Evolutionary conservation across 2,888 invertebrate genomes (phyloP).

Genomic region (Hydrotaea diabolus): DNA sequence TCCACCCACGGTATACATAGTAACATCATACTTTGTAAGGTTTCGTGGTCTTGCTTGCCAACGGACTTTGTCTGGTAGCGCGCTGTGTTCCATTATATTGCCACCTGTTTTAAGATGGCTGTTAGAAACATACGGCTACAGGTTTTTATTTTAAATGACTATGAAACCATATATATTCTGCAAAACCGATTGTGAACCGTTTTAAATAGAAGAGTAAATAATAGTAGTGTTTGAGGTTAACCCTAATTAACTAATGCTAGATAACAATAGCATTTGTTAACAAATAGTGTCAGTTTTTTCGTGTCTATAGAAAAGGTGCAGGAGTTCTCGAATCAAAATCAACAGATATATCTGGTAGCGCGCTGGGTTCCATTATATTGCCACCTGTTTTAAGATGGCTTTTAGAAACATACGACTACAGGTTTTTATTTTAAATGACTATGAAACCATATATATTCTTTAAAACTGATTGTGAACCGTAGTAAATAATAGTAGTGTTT

Average conservation of each 20-base stretch:
- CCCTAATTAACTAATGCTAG: too few relatives aligned
- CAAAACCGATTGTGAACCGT: too few relatives aligned
- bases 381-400: constrained; percentile 89
- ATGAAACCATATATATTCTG: neutral
- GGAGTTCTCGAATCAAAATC: too few relatives aligned
- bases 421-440: constrained; percentile 81
- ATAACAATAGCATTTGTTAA: too few relatives aligned
- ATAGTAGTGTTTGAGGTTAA: too few relatives aligned
- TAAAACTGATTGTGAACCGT: too few relatives aligned
- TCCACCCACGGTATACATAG: constrained; percentile 94
- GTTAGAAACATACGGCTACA: constrained; percentile 86
- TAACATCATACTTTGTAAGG: constrained; percentile 91
- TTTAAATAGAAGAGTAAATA: too few relatives aligned
- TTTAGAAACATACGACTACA: constrained; percentile 86
- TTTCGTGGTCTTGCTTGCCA: constrained; percentile 90
- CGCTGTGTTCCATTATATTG: constrained; percentile 91
- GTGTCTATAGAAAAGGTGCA: too few relatives aligned
- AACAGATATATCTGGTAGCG: constrained; percentile 95
- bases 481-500: too few relatives aligned
- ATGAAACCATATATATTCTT: neutral
- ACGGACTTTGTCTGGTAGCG: constrained; percentile 94
- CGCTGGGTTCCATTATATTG: constrained; percentile 91
- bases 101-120: constrained; percentile 89
- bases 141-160: constrained; percentile 81
- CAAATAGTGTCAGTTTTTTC: too few relatives aligned